Conservation (phyloP, 92 coral and sea anemone species). For the Porites evermanni region DNA sequence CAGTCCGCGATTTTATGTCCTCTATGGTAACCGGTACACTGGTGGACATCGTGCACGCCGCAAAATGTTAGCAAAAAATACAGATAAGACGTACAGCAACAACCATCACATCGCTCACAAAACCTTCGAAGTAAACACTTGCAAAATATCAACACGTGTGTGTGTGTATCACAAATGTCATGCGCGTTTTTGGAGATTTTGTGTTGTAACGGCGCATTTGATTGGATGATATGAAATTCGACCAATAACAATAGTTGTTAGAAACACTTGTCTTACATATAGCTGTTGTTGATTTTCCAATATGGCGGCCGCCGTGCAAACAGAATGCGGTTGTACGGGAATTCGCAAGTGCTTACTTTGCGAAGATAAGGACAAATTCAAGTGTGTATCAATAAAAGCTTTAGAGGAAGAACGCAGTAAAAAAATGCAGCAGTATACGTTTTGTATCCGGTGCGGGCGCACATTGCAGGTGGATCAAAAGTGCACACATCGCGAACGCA, state of each 20-base stretch:
- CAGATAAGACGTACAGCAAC: background rate
- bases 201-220: background rate
- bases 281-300: conserved; percentile 26
- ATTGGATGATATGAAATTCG: conserved; percentile 45
- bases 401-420: conserved; percentile 7
- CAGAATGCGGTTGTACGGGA: conserved; percentile 84
- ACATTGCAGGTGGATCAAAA: conserved; percentile 26
- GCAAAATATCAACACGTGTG: conserved; percentile 74
- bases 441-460: conserved; percentile 73
- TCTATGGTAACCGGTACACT: conserved; percentile 65
- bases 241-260: conserved; percentile 53
- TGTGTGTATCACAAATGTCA: conserved; percentile 35
- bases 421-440: conserved; percentile 30
- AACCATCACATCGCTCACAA: conserved; percentile 14
- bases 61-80: conserved; percentile 12
- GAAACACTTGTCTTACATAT: background rate
- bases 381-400: background rate
- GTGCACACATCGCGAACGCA: conserved; percentile 23
- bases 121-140: conserved; percentile 54
- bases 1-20: conserved; percentile 75
- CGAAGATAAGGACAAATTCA: conserved; percentile 47
- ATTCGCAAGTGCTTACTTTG: conserved; percentile 89
- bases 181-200: conserved; percentile 46
- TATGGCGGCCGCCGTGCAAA: conserved; percentile 74
- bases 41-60: conserved; percentile 57